Evolutionary conservation across 1,140 invertebrate genomes (phyloP), one percentile per base, ranked within the genome.

Genomic region (Anagrus nilaparvatae): DNA sequence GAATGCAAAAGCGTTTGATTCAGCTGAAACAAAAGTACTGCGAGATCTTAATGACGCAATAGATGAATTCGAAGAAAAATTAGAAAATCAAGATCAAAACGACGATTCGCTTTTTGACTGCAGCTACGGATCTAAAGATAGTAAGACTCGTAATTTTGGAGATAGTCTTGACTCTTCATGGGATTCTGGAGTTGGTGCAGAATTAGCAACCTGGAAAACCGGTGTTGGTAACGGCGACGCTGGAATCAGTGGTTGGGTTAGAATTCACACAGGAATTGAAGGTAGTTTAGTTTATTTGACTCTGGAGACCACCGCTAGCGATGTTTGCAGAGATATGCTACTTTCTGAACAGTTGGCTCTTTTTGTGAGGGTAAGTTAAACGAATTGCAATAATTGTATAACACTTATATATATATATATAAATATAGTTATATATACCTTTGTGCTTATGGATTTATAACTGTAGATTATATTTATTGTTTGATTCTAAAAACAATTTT

Each of bases 261-360:
- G 76, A 16, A 70, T 78, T 28, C 74, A 75, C 49, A 75, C 73
- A 12, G 76, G 76, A 19, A 69, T 73, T 23, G 70, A 77, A 49
- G 68, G 69, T 42, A 71, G 67, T 32, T 59, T 81, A 29, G 66
- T 79, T 33, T 77, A 77, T 58, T 61, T 79, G 20, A 73, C 72
- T 25, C 55, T 63, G n/a, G 72, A 72, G 48, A 75, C 75, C 4
- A 75, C 70, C 0, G 70, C 73, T 4, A 70, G 67, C 43, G 75
- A 79, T 48, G 66, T 79, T 23, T 74, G 73, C 53, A 71, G 73
- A 48, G 72, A 75, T 42, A 69, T 79, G 47, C 66, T 73, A 4
- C 60, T 79, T 2, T 65, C 65, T 29, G 68, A 73, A 9, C 72
- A 77, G 35, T 59, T 76, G 37, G 73, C 76, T 2, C 52, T 81